These are phyloP conservation scores for Dryobotodes eremita DNA, from an alignment of 2,888 invertebrate genomes.

Conservation along the genomic window DNA sequence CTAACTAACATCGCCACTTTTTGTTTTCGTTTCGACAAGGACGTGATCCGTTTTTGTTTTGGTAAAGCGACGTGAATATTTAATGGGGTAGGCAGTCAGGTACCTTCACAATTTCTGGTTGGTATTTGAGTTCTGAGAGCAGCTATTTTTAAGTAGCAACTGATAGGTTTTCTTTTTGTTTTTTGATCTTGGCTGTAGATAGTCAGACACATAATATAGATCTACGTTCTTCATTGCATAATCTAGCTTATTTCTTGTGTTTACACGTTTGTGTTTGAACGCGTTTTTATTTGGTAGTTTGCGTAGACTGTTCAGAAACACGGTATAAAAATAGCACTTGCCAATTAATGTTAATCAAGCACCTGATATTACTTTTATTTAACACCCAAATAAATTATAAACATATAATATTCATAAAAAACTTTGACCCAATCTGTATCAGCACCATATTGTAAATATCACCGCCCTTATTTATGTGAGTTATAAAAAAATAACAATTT, in stretches of 20 bases:
- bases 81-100: constrained; percentile 73
- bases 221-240: constrained; percentile 4
- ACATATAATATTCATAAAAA: constrained; percentile 34
- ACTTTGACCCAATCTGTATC: constrained; percentile 50
- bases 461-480: constrained; percentile 52
- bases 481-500: constrained; percentile 72
- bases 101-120: constrained; percentile 25
- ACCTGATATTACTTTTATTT: background rate
- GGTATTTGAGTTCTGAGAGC: constrained; percentile 37
- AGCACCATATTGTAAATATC: constrained; percentile 59
- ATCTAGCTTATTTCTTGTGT: background rate
- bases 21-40: constrained; percentile 79
- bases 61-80: constrained; percentile 79
- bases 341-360: background rate
- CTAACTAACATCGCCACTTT: constrained; percentile 82
- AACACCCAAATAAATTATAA: constrained; percentile 20
- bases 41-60: constrained; percentile 84
- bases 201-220: constrained; percentile 5
- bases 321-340: background rate
- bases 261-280: background rate
- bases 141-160: constrained; percentile 46
- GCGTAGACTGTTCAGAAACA: background rate
- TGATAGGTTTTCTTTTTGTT: constrained; percentile 19
- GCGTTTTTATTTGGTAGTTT: background rate
- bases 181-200: constrained; percentile 13